Conservation (phyloP, 2,888 invertebrate species). For the Idaea aversata region DNA sequence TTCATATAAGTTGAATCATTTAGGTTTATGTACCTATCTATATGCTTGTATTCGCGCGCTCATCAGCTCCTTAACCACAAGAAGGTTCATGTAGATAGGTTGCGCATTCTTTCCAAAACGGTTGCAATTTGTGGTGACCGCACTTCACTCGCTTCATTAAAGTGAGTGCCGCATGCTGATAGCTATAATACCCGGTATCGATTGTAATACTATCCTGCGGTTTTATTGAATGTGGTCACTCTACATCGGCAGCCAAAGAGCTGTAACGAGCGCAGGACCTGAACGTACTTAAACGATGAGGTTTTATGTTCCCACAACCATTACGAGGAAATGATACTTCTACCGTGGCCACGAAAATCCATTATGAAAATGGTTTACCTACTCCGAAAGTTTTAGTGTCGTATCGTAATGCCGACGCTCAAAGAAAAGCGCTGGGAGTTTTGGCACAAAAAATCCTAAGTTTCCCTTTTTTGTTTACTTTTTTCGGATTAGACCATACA, state of each 20-base stretch:
- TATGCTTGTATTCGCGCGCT: not conserved
- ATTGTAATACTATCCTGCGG: not conserved
- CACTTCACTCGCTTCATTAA: not conserved
- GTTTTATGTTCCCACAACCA: not conserved
- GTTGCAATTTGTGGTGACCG: not conserved
- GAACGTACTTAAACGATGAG: not conserved
- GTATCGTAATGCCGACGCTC: no score
- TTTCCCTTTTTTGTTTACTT: no score
- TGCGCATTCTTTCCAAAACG: not conserved
- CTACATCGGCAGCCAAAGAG: not conserved
- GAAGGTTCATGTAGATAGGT: not conserved
- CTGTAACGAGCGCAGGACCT: not conserved
- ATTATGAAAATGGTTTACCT: no score
- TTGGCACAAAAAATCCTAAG: no score
- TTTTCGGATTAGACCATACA: no score
- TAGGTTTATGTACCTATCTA: no score
- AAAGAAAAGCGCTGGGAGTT: no score
- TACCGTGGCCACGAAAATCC: no score
- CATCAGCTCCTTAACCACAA: not conserved
- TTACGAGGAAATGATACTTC: no score
- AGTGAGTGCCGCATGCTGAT: not conserved
- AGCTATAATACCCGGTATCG: not conserved
- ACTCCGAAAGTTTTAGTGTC: no score
- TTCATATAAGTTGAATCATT: no score
- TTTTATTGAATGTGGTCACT: not conserved